These are phyloP conservation scores for Orchestia grillus DNA, from an alignment of 1,140 invertebrate species.

Conservation along the genomic window DNA sequence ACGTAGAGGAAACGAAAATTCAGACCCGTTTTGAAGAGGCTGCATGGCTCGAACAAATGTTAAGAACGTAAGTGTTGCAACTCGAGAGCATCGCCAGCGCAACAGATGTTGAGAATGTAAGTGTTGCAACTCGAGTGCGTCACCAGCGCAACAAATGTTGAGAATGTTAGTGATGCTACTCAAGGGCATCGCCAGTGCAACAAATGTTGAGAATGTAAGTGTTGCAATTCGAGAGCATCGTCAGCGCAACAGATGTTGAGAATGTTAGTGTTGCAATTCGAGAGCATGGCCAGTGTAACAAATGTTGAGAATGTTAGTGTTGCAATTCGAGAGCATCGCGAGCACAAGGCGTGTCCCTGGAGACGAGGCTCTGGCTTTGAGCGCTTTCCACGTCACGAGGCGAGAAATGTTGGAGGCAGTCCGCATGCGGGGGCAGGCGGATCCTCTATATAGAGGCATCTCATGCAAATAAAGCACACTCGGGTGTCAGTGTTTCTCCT, in stretches of 20 bases:
- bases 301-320: too few relatives aligned
- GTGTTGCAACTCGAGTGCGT: too few relatives aligned
- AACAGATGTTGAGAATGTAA: too few relatives aligned
- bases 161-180: not conserved
- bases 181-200: not conserved
- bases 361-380: not conserved
- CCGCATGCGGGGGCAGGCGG: too few relatives aligned
- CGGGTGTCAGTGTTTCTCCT: not conserved
- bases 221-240: not conserved
- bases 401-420: not conserved
- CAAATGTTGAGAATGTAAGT: too few relatives aligned
- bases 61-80: too few relatives aligned
- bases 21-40: too few relatives aligned
- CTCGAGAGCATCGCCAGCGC: too few relatives aligned
- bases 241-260: too few relatives aligned
- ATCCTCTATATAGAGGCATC: not conserved
- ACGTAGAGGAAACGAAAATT: too few relatives aligned
- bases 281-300: not conserved
- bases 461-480: not conserved
- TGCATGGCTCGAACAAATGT: too few relatives aligned
- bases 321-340: not conserved
- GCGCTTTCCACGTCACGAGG: not conserved
- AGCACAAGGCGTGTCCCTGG: not conserved
- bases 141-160: too few relatives aligned
- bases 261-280: not conserved